phyloP scores from a whole-genome alignment of 2,888 invertebrate genomes.

The Orchesella flavescens region DNA sequence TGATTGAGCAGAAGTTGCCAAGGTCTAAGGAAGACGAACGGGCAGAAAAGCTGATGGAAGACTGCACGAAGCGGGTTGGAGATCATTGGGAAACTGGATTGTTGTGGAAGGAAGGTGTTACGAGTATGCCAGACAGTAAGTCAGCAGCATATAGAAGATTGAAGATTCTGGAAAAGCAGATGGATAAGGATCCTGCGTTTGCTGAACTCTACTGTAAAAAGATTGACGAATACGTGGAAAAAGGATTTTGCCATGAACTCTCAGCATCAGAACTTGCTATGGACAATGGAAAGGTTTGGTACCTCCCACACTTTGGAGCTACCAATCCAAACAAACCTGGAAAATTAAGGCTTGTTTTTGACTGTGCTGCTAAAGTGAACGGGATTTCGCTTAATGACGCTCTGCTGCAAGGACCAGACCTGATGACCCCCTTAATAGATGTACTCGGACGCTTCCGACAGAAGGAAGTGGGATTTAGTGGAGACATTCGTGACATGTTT shows the following conservation, averaged over 20 bases:
- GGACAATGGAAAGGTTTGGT: not conserved
- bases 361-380: no score
- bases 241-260: slow-evolving; percentile 1
- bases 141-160: no score
- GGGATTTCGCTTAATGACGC: no score
- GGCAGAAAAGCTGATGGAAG: no score
- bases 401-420: slow-evolving; percentile 6
- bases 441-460: not conserved
- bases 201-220: not conserved
- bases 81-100: not conserved
- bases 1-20: no score
- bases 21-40: no score
- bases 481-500: no score
- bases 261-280: not conserved
- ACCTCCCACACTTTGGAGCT: slow-evolving; percentile 1
- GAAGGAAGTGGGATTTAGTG: not conserved
- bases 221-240: no score
- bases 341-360: no score
- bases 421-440: not conserved
- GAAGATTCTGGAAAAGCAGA: not conserved
- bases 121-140: not conserved
- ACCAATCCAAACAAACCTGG: slow-evolving; percentile 14
- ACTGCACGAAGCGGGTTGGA: no score
- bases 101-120: not conserved
- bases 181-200: not conserved